Base-by-base conservation (phyloP, 2,113 vertebrate species). In the Nycticorax nycticorax region DNA sequence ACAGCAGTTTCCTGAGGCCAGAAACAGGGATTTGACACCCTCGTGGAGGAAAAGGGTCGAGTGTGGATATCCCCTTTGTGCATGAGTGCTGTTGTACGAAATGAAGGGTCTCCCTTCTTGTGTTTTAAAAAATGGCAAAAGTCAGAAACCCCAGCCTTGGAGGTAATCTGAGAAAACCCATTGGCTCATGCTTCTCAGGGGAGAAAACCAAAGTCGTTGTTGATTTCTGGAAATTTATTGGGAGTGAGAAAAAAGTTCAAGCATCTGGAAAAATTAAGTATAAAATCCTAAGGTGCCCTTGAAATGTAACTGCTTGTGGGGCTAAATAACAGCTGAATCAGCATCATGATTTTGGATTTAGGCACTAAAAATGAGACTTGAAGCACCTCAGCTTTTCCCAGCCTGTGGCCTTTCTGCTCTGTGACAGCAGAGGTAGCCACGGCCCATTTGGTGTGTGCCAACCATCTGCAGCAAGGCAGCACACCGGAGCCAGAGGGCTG, bases 211-310 rank as follows among this genome's bases (percentile, higher is more conserved):
- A 93, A 91, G 68, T 63, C 60, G 59, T 30, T 86, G 64, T 21
- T 86, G 64, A 95, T 95, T 91, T 93, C 86, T 92, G 76, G 37
- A 92, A 95, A 95, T 93, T 95, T 93, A 95, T 47, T 92, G 76
- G n/a, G 86, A 95, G 86, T 3, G 18, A 93, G 63, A 57, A 92
- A 88, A 81, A 48, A 15, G 56, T 77, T 37, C 68, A 86, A 41
- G 47, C 91, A 92, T 92, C 89, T 96, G 95, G 93, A 83, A 96
- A 95, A 96, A 91, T 47, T 69, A 91, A 81, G 47, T 37, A 81
- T 63, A 89, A 93, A 93, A 96, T 55, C 15, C 50, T 74, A 69
- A 92, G 76, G 83, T 87, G 56, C 50, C 33, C 52, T 77, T 93
- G 72, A 80, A 96, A 81, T 43, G 9, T 43, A 50, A 37, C 77